phyloP scores from a whole-genome alignment of 2,888 invertebrate genomes.

The Apodemia zela region DNA sequence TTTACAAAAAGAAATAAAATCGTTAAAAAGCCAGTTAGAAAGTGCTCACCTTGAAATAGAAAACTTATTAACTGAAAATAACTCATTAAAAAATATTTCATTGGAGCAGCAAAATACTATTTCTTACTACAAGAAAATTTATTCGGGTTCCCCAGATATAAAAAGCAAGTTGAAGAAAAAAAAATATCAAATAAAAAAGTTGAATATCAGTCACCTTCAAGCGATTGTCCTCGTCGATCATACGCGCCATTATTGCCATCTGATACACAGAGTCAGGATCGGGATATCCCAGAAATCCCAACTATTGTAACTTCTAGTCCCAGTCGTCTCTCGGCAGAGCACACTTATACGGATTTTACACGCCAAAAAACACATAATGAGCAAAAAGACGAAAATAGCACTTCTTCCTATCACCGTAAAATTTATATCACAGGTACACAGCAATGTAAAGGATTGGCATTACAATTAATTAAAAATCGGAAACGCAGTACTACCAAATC shows the following conservation, averaged over 20 bases:
- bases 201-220: not conserved
- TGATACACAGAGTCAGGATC: not conserved
- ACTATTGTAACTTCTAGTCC: not conserved
- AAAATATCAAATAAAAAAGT: not conserved
- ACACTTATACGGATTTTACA: not conserved
- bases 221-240: not conserved
- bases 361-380: not conserved
- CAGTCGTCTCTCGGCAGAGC: not conserved
- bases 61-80: not conserved
- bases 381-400: not conserved
- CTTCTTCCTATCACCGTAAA: not conserved
- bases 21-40: not conserved
- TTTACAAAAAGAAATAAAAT: not conserved
- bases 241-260: not conserved
- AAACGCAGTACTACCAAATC: not conserved
- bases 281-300: not conserved
- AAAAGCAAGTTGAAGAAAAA: not conserved
- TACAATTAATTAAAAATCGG: not conserved
- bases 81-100: not conserved
- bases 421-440: conserved; percentile 1
- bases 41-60: not conserved
- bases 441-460: not conserved
- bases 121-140: no score
- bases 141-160: not conserved
- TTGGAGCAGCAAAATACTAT: not conserved